Percentiles rank a stretch among this genome's conserved stretches.
These are phyloP conservation scores for Agrotis exclamationis DNA, from an alignment of 2,888 invertebrate species.

Conservation along the genomic window DNA sequence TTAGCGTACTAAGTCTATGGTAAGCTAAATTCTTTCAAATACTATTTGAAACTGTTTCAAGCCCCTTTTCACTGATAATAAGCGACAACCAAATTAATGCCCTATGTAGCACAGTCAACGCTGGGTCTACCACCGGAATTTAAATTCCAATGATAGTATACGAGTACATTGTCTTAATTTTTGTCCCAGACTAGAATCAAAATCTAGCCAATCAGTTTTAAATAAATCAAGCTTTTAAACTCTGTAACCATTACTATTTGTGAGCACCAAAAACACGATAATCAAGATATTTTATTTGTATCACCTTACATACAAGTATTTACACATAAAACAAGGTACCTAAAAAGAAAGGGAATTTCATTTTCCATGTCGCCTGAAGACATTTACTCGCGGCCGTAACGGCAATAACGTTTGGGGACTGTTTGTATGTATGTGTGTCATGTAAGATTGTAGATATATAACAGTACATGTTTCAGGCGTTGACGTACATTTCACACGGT, in stretches of 20 bases:
- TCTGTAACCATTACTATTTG: not conserved
- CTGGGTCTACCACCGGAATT: too few species aligned
- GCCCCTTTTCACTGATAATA: too few species aligned
- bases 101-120: too few species aligned
- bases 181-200: not conserved
- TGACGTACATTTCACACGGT: constrained; percentile 23
- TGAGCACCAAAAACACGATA: not conserved
- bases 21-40: not conserved
- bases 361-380: constrained; percentile 45
- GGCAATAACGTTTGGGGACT: constrained; percentile 41
- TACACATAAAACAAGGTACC: constrained; percentile 33
- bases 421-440: constrained; percentile 8
- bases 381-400: constrained; percentile 33
- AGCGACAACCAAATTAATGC: too few species aligned
- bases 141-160: too few species aligned
- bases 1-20: not conserved
- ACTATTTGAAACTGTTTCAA: too few species aligned
- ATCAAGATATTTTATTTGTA: constrained; percentile 14
- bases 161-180: not conserved
- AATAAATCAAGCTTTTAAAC: not conserved
- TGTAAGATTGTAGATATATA: not conserved
- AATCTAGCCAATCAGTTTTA: not conserved
- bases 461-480: constrained; percentile 10
- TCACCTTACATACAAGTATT: constrained; percentile 34
- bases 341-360: constrained; percentile 53